Percentiles rank a stretch among this genome's conserved stretches.
phyloP scores from a whole-genome alignment of 2,113 vertebrate species.

The Pseudopipra pipra region DNA sequence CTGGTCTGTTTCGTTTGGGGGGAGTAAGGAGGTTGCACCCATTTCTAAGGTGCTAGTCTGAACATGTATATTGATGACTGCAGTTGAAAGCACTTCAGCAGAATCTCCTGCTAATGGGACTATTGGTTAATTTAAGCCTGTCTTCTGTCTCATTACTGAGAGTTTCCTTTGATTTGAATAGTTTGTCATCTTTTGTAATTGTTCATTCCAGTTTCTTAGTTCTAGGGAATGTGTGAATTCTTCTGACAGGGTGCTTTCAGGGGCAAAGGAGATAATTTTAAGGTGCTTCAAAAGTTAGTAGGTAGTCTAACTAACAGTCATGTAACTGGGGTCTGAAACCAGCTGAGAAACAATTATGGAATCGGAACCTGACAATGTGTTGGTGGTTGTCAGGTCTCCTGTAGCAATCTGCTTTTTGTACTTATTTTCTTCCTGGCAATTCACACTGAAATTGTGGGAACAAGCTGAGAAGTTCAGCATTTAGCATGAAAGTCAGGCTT shows the following conservation, averaged over 20 bases:
- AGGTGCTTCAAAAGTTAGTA: constrained; percentile 15
- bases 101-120: neutral
- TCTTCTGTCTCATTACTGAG: neutral
- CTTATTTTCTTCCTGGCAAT: neutral
- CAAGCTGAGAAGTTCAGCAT: constrained; percentile 16
- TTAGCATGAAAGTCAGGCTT: neutral
- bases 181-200: neutral
- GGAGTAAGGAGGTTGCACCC: neutral
- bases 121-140: neutral
- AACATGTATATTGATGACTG: neutral
- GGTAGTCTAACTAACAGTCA: neutral
- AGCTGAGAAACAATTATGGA: neutral
- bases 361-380: neutral
- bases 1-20: neutral
- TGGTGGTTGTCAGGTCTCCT: neutral
- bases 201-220: neutral
- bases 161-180: neutral
- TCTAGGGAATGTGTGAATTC: neutral
- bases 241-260: neutral
- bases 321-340: neutral
- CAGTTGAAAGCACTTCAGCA: neutral
- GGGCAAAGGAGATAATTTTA: constrained; percentile 16
- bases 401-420: neutral
- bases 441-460: constrained; percentile 7
- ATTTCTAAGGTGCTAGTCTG: neutral